These are phyloP conservation scores for Pemphredon lugubris DNA, from an alignment of 2,888 invertebrate genomes.

Conservation along the genomic window DNA sequence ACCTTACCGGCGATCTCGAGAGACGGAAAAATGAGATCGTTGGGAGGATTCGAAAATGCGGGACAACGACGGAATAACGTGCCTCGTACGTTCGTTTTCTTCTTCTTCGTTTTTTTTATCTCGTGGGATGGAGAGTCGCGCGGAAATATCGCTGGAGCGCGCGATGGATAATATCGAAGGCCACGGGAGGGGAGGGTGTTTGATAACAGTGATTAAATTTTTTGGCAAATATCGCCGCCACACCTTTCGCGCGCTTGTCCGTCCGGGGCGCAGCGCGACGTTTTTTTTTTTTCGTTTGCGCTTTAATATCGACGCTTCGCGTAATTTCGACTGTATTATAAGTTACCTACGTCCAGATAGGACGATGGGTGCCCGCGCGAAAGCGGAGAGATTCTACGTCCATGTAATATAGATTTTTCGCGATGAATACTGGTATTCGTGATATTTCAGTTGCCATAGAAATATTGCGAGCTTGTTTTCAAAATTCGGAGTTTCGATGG, in stretches of 20 bases:
- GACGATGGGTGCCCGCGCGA: conserved; percentile 15
- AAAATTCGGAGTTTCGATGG: conserved; percentile 43
- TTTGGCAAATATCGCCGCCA: conserved; percentile 4
- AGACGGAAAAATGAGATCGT: conserved; percentile 36
- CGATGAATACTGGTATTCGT: conserved; percentile 37
- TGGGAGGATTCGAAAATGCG: conserved; percentile 19
- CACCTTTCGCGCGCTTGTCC: background rate
- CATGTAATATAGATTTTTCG: conserved; percentile 52
- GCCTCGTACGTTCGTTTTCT: background rate
- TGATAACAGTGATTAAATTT: conserved; percentile 17
- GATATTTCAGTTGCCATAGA: conserved; percentile 43
- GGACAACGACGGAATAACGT: conserved; percentile 50
- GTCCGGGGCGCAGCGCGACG: background rate
- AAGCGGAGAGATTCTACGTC: conserved; percentile 46
- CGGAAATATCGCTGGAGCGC: background rate
- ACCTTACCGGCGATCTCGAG: conserved; percentile 37
- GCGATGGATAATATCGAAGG: conserved; percentile 40
- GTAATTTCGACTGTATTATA: conserved; percentile 35
- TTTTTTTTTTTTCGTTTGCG: conserved; percentile 16
- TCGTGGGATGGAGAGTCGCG: background rate
- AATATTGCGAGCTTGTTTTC: conserved; percentile 48
- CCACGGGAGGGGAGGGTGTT: background rate
- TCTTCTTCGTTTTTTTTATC: background rate
- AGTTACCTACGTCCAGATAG: conserved; percentile 2
- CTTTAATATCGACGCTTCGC: conserved; percentile 37